Percentiles rank a stretch among this genome's conserved stretches.
phyloP scores from a whole-genome alignment of 2,888 invertebrate genomes.

The Teleogryllus oceanicus region DNA sequence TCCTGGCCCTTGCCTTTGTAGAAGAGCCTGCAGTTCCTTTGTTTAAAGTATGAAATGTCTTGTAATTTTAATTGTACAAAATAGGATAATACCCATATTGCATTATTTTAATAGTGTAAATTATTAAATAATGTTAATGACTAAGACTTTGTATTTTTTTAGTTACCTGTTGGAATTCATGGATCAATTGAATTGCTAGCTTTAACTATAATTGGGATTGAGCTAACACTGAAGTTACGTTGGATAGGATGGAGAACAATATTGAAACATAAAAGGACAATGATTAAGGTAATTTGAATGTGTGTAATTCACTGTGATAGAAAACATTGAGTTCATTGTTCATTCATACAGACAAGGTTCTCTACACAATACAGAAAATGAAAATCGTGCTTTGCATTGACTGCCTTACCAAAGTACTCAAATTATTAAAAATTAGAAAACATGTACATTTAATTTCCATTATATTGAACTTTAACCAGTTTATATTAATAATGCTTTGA shows the following conservation, averaged over 20 bases:
- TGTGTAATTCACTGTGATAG: not conserved
- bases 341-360: too few relatives aligned
- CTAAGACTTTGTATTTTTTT: conserved; percentile 27
- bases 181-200: conserved; percentile 76
- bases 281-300: conserved; percentile 66
- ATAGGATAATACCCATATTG: too few relatives aligned
- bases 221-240: conserved; percentile 72
- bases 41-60: conserved; percentile 55
- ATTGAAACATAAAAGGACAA: conserved; percentile 76
- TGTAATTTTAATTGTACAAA: too few relatives aligned
- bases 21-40: conserved; percentile 76
- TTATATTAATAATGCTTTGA: not conserved
- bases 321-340: too few relatives aligned
- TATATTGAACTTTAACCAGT: not conserved
- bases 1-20: conserved; percentile 71
- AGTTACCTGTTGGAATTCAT: conserved; percentile 75
- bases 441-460: not conserved
- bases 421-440: too few relatives aligned
- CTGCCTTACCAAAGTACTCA: too few relatives aligned
- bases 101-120: too few relatives aligned
- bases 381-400: too few relatives aligned
- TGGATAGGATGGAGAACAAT: conserved; percentile 86
- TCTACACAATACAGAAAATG: too few relatives aligned
- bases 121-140: not conserved
- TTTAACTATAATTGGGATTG: conserved; percentile 70